Conservation (phyloP, 1,140 invertebrate species). For the Hormaphis cornu region DNA sequence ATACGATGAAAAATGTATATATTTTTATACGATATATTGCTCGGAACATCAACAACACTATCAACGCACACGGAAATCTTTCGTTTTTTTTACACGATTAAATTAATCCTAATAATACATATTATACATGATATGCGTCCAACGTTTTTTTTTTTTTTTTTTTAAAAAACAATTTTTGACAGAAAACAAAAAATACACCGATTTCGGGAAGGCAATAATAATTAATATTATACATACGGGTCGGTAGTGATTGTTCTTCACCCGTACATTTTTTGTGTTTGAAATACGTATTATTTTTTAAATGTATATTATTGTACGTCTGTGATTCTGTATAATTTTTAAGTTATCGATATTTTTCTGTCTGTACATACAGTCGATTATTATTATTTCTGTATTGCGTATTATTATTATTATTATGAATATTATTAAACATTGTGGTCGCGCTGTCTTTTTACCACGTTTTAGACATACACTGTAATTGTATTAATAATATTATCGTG, state of each 20-base stretch:
- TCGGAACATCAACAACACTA: too few relatives aligned
- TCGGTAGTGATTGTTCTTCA: too few relatives aligned
- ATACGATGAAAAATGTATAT: too few relatives aligned
- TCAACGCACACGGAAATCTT: too few relatives aligned
- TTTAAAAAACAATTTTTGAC: too few relatives aligned
- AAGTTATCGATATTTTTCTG: slow-evolving; percentile 7
- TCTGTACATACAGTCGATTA: slow-evolving; percentile 1
- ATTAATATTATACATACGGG: background rate
- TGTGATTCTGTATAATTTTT: slow-evolving; percentile 29
- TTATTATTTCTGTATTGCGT: background rate
- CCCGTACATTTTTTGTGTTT: background rate
- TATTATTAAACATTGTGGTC: background rate
- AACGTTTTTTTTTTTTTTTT: too few relatives aligned
- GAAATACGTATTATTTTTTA: background rate
- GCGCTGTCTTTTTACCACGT: background rate
- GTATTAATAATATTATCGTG: too few relatives aligned
- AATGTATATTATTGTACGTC: slow-evolving; percentile 17
- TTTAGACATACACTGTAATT: too few relatives aligned
- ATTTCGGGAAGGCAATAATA: background rate
- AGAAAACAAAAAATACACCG: too few relatives aligned
- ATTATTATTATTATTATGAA: slow-evolving; percentile 1
- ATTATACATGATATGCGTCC: background rate
- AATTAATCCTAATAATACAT: too few relatives aligned
- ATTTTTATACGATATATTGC: too few relatives aligned
- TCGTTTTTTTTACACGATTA: too few relatives aligned